Conservation (phyloP, 2,113 vertebrate genomes). For the Dicerorhinus sumatrensis region DNA sequence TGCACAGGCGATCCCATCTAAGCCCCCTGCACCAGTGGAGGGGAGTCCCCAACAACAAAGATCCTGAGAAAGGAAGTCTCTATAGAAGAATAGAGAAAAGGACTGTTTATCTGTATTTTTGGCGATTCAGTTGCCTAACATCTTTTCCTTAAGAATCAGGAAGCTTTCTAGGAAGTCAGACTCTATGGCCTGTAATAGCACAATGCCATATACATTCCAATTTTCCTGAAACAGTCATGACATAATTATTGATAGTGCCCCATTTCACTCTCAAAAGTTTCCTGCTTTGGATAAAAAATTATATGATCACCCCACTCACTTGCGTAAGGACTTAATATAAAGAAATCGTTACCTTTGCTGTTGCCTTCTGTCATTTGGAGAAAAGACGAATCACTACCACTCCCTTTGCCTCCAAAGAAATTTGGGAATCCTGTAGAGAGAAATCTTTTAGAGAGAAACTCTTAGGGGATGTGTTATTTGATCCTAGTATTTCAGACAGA, state of each 20-base stretch:
- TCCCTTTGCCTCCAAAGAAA: background rate
- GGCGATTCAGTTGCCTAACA: background rate
- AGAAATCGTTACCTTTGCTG: background rate
- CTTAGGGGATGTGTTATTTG: background rate
- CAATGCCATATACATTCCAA: background rate
- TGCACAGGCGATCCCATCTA: background rate
- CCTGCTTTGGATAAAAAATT: background rate
- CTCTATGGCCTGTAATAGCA: background rate
- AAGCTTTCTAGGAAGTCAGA: background rate
- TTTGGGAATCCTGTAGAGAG: background rate
- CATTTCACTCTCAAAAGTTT: background rate
- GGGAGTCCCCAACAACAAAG: background rate
- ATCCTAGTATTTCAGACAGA: slow-evolving; percentile 9
- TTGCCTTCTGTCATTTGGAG: background rate
- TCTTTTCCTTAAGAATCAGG: background rate
- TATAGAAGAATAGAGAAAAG: background rate
- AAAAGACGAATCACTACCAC: background rate
- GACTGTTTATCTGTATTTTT: background rate
- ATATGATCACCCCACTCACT: background rate
- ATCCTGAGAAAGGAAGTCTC: background rate
- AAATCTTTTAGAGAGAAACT: background rate
- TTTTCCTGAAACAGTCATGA: background rate
- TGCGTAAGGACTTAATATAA: background rate
- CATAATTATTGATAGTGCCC: background rate
- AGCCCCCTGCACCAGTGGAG: background rate